A percentile compares a stretch with the other conserved stretches of the same genome.
Conservation (phyloP, 1,140 invertebrate genomes). For the Proales similis region DNA sequence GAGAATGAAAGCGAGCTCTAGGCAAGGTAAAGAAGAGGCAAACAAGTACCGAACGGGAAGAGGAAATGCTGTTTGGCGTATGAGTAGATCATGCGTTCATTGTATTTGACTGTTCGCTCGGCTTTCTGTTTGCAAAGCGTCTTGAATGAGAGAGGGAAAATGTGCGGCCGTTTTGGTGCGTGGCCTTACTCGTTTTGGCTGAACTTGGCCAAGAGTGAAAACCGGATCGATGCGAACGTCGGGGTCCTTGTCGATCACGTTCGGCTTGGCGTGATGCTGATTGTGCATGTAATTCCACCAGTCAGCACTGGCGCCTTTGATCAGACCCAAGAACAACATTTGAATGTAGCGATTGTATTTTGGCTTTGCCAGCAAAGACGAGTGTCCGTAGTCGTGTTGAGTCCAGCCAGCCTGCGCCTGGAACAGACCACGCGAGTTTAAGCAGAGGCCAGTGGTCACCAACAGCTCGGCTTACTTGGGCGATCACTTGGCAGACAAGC, state of each 20-base stretch:
- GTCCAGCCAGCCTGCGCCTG: conserved; percentile 53
- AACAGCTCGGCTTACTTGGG: conserved; percentile 43
- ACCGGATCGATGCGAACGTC: conserved; percentile 50
- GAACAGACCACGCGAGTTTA: too few relatives aligned
- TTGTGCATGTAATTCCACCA: conserved; percentile 55
- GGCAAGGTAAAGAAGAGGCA: neutral
- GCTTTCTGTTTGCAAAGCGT: neutral
- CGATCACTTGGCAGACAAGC: conserved; percentile 42
- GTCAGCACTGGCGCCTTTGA: conserved; percentile 51
- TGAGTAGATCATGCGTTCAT: conserved; percentile 41
- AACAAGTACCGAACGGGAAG: conserved; percentile 47
- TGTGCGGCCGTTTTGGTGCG: conserved; percentile 3
- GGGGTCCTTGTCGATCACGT: conserved; percentile 53
- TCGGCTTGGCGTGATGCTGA: conserved; percentile 53
- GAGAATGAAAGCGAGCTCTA: neutral
- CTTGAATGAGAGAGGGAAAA: neutral
- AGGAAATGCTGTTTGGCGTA: conserved; percentile 49
- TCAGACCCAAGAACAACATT: conserved; percentile 46
- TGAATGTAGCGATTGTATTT: conserved; percentile 47
- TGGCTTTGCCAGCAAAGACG: conserved; percentile 48
- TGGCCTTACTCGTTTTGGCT: conserved; percentile 1
- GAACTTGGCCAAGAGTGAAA: conserved; percentile 49
- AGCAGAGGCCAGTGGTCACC: neutral
- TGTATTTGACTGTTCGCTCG: conserved; percentile 39
- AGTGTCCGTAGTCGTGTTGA: conserved; percentile 53